Evolutionary conservation across 2,113 vertebrate species (phyloP).

Genomic region (Psephotus haematonotus): DNA sequence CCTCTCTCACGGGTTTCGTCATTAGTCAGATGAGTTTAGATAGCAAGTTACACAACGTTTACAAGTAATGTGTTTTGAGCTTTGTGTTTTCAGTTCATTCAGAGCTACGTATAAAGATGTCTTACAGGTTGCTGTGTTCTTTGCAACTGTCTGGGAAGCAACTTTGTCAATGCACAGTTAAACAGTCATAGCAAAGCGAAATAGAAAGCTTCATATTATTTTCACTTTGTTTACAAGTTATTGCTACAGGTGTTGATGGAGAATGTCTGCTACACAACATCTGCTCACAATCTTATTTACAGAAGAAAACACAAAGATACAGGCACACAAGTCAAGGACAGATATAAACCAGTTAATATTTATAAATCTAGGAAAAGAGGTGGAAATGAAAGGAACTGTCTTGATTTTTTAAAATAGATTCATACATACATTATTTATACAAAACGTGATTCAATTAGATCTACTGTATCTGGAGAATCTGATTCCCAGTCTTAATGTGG

Average conservation of each 20-base stretch:
- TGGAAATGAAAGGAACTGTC: background rate
- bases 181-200: background rate
- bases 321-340: background rate
- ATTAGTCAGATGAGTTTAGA: slow-evolving; percentile 23
- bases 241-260: background rate
- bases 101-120: background rate
- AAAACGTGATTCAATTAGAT: background rate
- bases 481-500: background rate
- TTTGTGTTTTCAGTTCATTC: background rate
- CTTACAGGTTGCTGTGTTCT: background rate
- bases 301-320: background rate
- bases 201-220: background rate
- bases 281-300: background rate
- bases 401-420: background rate
- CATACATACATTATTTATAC: background rate
- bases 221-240: background rate
- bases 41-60: background rate
- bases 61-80: background rate
- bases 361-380: background rate
- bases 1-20: background rate
- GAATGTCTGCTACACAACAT: background rate
- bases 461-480: background rate
- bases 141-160: background rate
- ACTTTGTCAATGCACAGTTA: background rate
- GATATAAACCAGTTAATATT: background rate